Percentiles rank a stretch among this genome's conserved stretches.
phyloP scores from a whole-genome alignment of 2,797 vertebrate species.

The Poecilia wingei region DNA sequence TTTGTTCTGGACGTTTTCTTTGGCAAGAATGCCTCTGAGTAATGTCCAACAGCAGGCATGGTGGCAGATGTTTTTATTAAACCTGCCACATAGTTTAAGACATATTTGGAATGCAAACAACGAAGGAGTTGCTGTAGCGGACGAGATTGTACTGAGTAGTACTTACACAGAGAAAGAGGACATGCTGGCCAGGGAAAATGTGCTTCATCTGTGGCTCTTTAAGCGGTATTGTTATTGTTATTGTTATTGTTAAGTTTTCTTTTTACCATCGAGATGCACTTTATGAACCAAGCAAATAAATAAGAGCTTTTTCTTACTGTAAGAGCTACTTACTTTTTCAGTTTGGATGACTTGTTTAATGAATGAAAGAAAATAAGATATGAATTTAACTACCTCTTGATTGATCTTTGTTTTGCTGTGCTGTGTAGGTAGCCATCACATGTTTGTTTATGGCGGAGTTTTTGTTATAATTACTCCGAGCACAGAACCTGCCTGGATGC shows the following conservation, averaged over 20 bases:
- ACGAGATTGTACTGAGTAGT: neutral
- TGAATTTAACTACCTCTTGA: neutral
- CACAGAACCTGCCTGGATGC: neutral
- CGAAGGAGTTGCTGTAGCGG: neutral
- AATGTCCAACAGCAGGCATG: neutral
- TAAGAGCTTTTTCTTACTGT: neutral
- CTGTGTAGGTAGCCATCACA: neutral
- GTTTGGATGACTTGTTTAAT: neutral
- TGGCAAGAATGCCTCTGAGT: neutral
- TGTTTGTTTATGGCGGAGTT: neutral
- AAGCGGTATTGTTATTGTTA: neutral
- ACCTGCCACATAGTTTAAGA: slow-evolving; percentile 4
- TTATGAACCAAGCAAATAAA: neutral
- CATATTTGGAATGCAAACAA: slow-evolving; percentile 3
- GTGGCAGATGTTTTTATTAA: slow-evolving; percentile 3
- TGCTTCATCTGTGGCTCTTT: neutral
- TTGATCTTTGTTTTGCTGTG: neutral
- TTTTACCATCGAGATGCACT: neutral
- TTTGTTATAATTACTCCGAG: neutral
- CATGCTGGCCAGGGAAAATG: neutral
- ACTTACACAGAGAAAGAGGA: neutral
- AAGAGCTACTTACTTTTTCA: neutral
- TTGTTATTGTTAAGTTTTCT: neutral
- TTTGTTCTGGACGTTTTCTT: neutral
- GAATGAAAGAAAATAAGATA: neutral